Evolutionary conservation across 2,113 vertebrate genomes (phyloP).

Genomic region (human): GRCh38 chr4:117584501-117585000

Average conservation of each 20-base stretch:
- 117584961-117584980: neutral
- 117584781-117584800: neutral
- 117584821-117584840: neutral
- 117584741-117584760: neutral
- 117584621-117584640: neutral
- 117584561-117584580: neutral
- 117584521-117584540: neutral
- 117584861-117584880: neutral
- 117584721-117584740: neutral
- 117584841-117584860: neutral
- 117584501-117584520: no score
- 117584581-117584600: neutral
- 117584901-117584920: no score
- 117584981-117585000: neutral
- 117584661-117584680: neutral
- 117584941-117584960: neutral
- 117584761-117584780: neutral
- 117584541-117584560: neutral
- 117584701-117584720: neutral
- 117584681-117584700: neutral
- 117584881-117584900: neutral
- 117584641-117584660: neutral
- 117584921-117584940: neutral
- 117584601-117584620: neutral
- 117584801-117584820: neutral